Evolutionary conservation across 1,140 invertebrate genomes (phyloP), one percentile per base, ranked within the genome.

Genomic region (Eriosoma lanigerum): DNA sequence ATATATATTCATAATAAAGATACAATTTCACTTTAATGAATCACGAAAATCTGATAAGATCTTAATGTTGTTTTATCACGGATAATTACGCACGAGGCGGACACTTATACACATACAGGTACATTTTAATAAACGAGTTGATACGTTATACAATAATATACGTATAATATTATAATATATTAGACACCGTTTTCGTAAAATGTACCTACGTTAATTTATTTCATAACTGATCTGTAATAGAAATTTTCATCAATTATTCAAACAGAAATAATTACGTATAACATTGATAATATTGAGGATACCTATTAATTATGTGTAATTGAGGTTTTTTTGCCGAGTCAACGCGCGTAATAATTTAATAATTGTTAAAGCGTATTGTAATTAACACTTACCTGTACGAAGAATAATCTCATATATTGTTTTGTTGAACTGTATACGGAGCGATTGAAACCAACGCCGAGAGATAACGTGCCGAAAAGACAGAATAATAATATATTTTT

Each of bases 11-110:
- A 3, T 24, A 62, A 38, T 38, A 38, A 13, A 64, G 62, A n/a
- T 46, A 68, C 17, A 24, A 46, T 68, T 68, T 68, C 44, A 44
- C 64, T 46, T 48, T 68, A 68, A 68, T 68, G 64, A 68, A 68
- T 68, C 64, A 68, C 64, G 64, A 68, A 68, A 68, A 68, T 46
- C 38, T 38, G 64, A 68, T 68, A 68, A 68, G 24, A 68, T 46
- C 64, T 68, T 68, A 46, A 48, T 68, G 64, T 24, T 17, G 64
- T 68, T 68, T 68, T 68, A 68, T 68, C 64, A 48, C 44, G 38
- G 44, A 68, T 48, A 68, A 68, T 46, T 68, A 68, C 19, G 38
- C 44, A 24, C 44, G 44, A 68, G 38, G 32, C 62, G 24, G 58
- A 26, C 17, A 9, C 60, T 29, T 62, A 62, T 60, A 19, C 15